Conservation (phyloP, 2,888 invertebrate species). For the Cremastinae sp. region DNA sequence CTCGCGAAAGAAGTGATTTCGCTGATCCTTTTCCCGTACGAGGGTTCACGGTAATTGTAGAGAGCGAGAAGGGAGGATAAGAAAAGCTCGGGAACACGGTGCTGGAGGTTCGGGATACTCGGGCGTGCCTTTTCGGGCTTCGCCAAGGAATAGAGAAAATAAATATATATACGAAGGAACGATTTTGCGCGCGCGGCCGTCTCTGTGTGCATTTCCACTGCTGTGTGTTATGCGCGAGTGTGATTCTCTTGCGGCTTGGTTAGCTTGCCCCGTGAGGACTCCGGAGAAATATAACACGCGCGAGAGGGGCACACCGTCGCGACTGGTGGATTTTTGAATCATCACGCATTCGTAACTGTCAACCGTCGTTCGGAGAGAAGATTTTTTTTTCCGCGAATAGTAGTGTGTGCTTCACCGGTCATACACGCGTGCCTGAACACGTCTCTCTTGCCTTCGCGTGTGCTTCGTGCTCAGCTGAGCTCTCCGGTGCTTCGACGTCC, state of each 20-base stretch:
- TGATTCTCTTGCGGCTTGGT: slow-evolving; percentile 34
- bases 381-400: neutral
- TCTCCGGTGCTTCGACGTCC: slow-evolving; percentile 34
- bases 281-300: slow-evolving; percentile 50
- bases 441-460: slow-evolving; percentile 23
- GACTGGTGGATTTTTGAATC: slow-evolving; percentile 71
- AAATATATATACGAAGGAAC: slow-evolving; percentile 30
- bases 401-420: neutral
- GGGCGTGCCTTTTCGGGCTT: slow-evolving; percentile 67
- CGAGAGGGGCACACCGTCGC: slow-evolving; percentile 52
- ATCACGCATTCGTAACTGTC: slow-evolving; percentile 72
- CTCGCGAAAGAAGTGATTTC: slow-evolving; percentile 2
- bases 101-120: slow-evolving; percentile 52
- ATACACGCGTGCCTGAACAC: neutral
- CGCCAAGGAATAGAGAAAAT: slow-evolving; percentile 6
- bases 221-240: slow-evolving; percentile 8
- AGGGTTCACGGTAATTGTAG: neutral
- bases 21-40: neutral
- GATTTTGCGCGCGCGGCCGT: slow-evolving; percentile 31
- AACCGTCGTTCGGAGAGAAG: slow-evolving; percentile 61
- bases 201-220: too few relatives aligned
- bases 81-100: slow-evolving; percentile 1
- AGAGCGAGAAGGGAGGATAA: neutral
- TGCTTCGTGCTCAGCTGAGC: slow-evolving; percentile 45
- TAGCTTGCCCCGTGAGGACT: slow-evolving; percentile 36